Conservation (phyloP, 2,797 vertebrate genomes). For the Poeciliopsis turneri region DNA sequence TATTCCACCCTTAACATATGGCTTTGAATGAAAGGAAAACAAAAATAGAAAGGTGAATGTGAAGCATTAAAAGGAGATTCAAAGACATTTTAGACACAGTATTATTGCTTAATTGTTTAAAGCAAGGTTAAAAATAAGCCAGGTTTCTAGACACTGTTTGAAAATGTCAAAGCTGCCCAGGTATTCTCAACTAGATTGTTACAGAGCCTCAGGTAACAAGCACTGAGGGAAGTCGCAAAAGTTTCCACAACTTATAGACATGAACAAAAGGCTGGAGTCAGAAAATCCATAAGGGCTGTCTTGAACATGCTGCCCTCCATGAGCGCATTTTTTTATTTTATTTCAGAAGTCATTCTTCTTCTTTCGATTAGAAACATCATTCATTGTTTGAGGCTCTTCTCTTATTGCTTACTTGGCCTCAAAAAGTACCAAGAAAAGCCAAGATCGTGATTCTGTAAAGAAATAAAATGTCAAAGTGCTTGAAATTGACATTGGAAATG, state of each 20-base stretch:
- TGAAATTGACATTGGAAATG: neutral
- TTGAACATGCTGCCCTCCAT: neutral
- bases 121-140: conserved; percentile 13
- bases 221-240: conserved; percentile 5
- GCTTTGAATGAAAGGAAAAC: neutral
- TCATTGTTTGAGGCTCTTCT: neutral
- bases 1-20: neutral
- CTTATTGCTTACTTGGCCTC: neutral
- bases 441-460: neutral
- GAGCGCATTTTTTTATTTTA: neutral
- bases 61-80: neutral
- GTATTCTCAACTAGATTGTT: conserved; percentile 14
- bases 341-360: neutral
- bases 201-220: conserved; percentile 14
- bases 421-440: neutral
- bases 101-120: conserved; percentile 3
- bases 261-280: conserved; percentile 10
- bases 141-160: conserved; percentile 20
- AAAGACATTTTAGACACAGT: too few species aligned
- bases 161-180: conserved; percentile 17
- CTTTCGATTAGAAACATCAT: conserved; percentile 1
- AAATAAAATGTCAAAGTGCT: neutral
- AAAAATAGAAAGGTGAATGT: neutral
- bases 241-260: conserved; percentile 15
- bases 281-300: neutral